These are phyloP conservation scores for Nemopilema nomurai DNA, from an alignment of 30 jellyfish, hydroid and myxozoan genomes.

Conservation along the genomic window DNA sequence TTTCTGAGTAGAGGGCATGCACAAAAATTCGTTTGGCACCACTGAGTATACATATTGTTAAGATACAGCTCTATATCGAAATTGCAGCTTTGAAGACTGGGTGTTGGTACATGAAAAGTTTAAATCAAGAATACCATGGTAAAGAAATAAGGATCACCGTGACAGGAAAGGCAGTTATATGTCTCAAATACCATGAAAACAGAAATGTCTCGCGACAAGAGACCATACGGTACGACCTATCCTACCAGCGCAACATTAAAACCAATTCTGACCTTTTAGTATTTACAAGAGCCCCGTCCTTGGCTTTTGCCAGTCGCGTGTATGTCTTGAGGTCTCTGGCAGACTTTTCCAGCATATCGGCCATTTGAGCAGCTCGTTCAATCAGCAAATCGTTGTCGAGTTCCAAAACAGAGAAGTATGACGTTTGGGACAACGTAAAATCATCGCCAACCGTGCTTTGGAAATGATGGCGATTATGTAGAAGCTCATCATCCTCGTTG, in stretches of 20 bases:
- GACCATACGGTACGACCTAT: background rate
- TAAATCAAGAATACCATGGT: too few species aligned
- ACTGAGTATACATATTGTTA: too few species aligned
- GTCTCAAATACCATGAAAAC: too few species aligned
- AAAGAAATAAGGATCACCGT: too few species aligned
- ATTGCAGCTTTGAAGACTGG: too few species aligned
- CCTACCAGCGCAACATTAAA: background rate
- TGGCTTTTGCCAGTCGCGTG: slow-evolving; percentile 29
- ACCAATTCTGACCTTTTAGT: background rate
- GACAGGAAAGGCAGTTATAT: too few species aligned
- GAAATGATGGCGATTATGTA: background rate
- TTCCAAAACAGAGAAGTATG: slow-evolving; percentile 44
- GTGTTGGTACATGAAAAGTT: too few species aligned
- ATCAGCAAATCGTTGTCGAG: slow-evolving; percentile 35
- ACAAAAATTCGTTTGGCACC: too few species aligned
- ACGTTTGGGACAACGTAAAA: slow-evolving; percentile 28
- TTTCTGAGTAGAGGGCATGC: too few species aligned
- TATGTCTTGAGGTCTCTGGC: slow-evolving; percentile 45
- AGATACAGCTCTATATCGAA: too few species aligned
- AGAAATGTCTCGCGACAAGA: too few species aligned
- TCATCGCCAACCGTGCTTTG: slow-evolving; percentile 1
- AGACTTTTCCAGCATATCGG: slow-evolving; percentile 49
- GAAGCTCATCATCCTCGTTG: background rate
- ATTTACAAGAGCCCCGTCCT: background rate
- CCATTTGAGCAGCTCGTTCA: slow-evolving; percentile 57